Percentiles rank a stretch among this genome's conserved stretches.
Evolutionary conservation across 2,113 vertebrate species (phyloP).

Genomic region (Paralichthys olivaceus): DNA sequence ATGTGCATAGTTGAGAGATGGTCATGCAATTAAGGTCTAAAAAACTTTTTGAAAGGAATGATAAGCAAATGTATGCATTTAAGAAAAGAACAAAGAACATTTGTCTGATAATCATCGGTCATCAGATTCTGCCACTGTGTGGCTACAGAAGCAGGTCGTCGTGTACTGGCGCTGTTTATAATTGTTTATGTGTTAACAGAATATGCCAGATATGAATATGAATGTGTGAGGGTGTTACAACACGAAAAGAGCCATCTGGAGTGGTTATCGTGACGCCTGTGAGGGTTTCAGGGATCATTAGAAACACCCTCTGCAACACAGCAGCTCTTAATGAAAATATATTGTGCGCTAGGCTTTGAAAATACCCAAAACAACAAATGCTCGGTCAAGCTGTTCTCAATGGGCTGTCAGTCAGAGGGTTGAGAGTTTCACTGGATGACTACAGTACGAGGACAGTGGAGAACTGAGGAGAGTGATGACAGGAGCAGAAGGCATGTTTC

Average conservation of each 20-base stretch:
- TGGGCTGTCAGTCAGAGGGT: slow-evolving; percentile 18
- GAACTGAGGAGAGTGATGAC: neutral
- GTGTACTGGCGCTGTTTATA: neutral
- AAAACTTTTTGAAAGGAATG: too few species aligned
- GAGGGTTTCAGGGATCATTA: slow-evolving; percentile 10
- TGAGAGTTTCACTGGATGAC: neutral
- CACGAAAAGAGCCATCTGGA: slow-evolving; percentile 18
- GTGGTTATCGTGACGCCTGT: neutral
- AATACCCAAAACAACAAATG: slow-evolving; percentile 54
- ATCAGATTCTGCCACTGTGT: neutral
- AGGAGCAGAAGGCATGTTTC: neutral
- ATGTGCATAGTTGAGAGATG: too few species aligned
- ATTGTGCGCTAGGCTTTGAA: slow-evolving; percentile 26
- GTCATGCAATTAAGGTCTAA: too few species aligned
- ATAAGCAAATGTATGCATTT: too few species aligned
- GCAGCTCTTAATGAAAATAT: slow-evolving; percentile 32
- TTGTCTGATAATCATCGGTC: neutral
- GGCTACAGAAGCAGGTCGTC: neutral
- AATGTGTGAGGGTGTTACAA: slow-evolving; percentile 21
- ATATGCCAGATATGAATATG: slow-evolving; percentile 3
- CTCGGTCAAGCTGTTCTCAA: slow-evolving; percentile 49
- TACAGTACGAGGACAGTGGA: slow-evolving; percentile 4
- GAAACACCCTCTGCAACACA: slow-evolving; percentile 23
- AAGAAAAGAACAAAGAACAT: too few species aligned
- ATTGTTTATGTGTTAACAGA: slow-evolving; percentile 20